Evolutionary conservation across 2,888 invertebrate genomes (phyloP).

Genomic region (Camponotus fellah): DNA sequence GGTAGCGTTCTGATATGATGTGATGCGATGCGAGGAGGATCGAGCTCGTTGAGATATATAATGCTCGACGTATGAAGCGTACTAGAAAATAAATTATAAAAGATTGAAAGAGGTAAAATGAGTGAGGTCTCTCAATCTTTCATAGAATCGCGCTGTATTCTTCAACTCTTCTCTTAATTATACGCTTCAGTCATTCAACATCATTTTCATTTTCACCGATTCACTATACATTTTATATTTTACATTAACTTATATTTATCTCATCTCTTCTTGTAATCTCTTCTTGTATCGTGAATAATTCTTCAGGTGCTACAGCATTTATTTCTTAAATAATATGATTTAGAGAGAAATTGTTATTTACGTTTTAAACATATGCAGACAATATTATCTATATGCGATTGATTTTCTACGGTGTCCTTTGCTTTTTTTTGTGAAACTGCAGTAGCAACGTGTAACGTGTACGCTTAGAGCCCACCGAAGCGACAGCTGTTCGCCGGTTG

Average conservation of each 20-base stretch:
- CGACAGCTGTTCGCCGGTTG: slow-evolving; percentile 88
- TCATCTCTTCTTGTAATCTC: background rate
- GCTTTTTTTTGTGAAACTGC: slow-evolving; percentile 66
- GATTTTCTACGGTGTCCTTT: slow-evolving; percentile 29
- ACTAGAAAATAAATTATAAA: slow-evolving; percentile 44
- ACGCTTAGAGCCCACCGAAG: slow-evolving; percentile 84
- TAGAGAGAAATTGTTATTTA: background rate
- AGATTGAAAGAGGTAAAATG: slow-evolving; percentile 38
- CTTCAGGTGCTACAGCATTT: background rate
- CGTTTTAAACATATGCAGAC: background rate
- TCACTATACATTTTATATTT: background rate
- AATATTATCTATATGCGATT: slow-evolving; percentile 25
- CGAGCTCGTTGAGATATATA: slow-evolving; percentile 73
- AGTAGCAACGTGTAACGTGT: slow-evolving; percentile 80
- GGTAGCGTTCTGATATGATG: slow-evolving; percentile 79
- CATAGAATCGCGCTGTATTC: background rate
- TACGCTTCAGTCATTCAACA: background rate
- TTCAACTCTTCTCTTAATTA: background rate
- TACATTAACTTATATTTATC: background rate
- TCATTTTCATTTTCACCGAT: background rate
- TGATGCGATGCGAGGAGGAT: slow-evolving; percentile 79
- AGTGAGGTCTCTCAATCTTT: slow-evolving; percentile 19
- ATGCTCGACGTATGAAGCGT: slow-evolving; percentile 55
- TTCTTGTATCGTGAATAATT: background rate
- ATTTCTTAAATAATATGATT: background rate